Evolutionary conservation across 2,888 invertebrate species (phyloP), one percentile per base, ranked within the genome.

Genomic region (Heteropelma amictum): DNA sequence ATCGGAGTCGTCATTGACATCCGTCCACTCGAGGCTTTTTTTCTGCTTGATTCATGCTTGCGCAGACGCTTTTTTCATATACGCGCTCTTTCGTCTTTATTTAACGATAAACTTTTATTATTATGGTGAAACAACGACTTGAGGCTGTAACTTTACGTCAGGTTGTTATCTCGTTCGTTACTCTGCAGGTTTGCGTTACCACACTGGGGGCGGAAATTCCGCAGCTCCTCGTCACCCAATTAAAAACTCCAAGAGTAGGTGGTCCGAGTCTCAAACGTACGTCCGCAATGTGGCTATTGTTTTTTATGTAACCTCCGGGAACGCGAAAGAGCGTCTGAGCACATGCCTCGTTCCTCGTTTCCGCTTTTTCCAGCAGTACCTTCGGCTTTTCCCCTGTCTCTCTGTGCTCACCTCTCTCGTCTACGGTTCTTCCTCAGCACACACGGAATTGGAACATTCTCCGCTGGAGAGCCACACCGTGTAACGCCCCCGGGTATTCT

Each of bases 231-330:
- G 51, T 53, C 10, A 21, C 40, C 64, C 65, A 72, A 72, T 72
- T 72, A 65, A 72, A 72, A 72, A 72, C 42, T 72, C 65, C 14
- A 51, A 40, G 51, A 51, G 51, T 21, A 49, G 61, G 28, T 65
- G 35, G 42, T 49, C 33, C 54, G 54, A 54, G 47, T 40, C 28
- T 40, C 14, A 26, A 10, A 14, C 12, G 38, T 28, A 23, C 28
- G 54, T 14, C 12, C 10, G 42, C 40, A 5, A 12, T 53, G 42
- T 35, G 51, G 58, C 58, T 58, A 72, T 72, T 65, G 56, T 72
- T 72, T 72, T 65, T 60, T 65, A 64, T 53, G 65, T 12, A 51
- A 58, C 33, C 72, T 21, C 42, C 19, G 23, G 42, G 38, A 58
- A 65, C 35, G 28, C 6, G 19, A 40, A 58, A 49, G 49, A 65